Base-by-base conservation (phyloP, 2,797 vertebrate species). In the Trachops cirrhosus region DNA sequence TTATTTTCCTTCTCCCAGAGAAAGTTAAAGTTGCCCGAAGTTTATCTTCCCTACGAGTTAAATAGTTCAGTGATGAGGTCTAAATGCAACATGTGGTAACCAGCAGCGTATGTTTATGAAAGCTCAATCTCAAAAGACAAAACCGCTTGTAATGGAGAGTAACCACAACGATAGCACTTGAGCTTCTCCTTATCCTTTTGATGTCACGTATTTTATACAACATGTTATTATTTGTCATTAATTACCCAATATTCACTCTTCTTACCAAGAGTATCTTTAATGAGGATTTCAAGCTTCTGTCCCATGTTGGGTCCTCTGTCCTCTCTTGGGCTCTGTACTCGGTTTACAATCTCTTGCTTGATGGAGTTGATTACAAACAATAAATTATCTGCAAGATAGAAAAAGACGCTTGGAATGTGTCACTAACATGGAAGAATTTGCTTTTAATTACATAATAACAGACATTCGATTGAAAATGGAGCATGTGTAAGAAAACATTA, bases 281-380 rank as follows among this genome's bases (percentile, higher is more conserved):
- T 99, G 97, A 99, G 99, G 50, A 98, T 97, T 91, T 99, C 99
- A 98, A 99, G 98, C 97, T 99, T 99, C 92, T 99, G 99, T 1
- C 99, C 99, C 99, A 99, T 99, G 98, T 98, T 99, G 97, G 99
- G 98, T 98, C 98, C 99, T 93, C 98, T 98, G 68, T 99, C 99
- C 1, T 99, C 99, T 94, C 99, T 99, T 86, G 99, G 99, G 98
- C 99, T 99, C 97, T 99, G 99, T 52, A 99, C 99, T 96, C 99
- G 98, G 92, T 97, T 99, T 98, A 99, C 99, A 86, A 99, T 99
- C 98, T 99, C 99, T 98, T 99, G 99, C 97, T 99, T 99, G 98
- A 99, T 99, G 97, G 99, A 99, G 95, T 99, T 99, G 98, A 99
- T 99, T 98, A 99, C 99, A 98, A 99, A 99, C 95, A 99, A 98